phyloP scores from a whole-genome alignment of 2,888 invertebrate species.

The Diadegma fenestrale region DNA sequence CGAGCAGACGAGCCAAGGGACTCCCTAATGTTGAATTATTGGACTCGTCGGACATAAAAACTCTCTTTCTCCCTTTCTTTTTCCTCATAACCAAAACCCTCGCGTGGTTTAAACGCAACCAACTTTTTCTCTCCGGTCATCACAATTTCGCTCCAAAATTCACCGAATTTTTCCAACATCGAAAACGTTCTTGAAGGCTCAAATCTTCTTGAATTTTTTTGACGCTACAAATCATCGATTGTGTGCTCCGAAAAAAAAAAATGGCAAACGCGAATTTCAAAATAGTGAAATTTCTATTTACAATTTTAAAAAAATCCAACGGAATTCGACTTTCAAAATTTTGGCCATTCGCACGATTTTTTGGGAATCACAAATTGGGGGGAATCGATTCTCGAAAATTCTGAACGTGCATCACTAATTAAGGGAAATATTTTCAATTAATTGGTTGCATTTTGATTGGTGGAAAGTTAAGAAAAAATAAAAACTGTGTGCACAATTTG shows the following conservation, averaged over 20 bases:
- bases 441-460: background rate
- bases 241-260: background rate
- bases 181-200: background rate
- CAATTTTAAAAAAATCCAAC: no score
- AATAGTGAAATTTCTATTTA: background rate
- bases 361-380: background rate
- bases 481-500: background rate
- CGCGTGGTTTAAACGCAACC: background rate
- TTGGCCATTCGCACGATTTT: background rate
- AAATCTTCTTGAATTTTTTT: no score
- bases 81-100: background rate
- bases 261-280: background rate
- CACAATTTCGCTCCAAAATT: background rate
- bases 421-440: background rate
- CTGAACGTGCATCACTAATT: background rate
- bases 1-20: background rate
- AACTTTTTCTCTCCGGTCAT: background rate
- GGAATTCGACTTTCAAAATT: no score
- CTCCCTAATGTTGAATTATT: constrained; percentile 8
- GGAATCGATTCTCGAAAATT: background rate
- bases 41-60: background rate
- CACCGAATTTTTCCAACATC: background rate
- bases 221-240: background rate
- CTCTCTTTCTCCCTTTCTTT: background rate
- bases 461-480: background rate